Base-by-base conservation (phyloP, 2,113 vertebrate genomes). In the Atrichornis clamosus region DNA sequence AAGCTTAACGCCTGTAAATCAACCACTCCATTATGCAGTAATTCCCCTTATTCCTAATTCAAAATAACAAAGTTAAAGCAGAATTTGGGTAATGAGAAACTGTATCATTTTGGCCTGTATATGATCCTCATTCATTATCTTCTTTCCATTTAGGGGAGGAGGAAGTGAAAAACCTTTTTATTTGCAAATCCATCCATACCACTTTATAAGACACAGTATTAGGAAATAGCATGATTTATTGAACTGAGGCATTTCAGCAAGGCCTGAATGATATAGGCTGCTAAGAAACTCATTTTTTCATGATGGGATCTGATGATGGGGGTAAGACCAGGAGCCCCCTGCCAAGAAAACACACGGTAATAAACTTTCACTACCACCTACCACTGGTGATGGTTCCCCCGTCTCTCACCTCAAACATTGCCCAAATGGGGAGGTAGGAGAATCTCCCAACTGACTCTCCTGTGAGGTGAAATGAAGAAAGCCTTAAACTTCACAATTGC, bases 401-500 rank as follows among this genome's bases (percentile, higher is more conserved):
- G 84, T 79, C 83, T 60, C 79, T 82, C 75, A 52, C 88, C 84
- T 83, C 85, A 78, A 95, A 94, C 81, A 8, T 60, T 90, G 50
- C 50, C 67, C 58, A 97, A 96, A 84, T 88, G 79, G 68, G 94
- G 83, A 92, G 90, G 98, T 98, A 97, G 41, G 68, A 96, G 95
- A 88, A 97, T 97, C 96, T 99, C 98, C 98, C 97, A 91, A 97
- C 97, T 97, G 98, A 95, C 98, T 97, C 95, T 79, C 97, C 94
- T 79, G 93, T 91, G 96, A 98, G 98, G 97, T 97, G 98, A 98
- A 99, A 99, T 97, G 98, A 98, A 98, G 98, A 98, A 98, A 98
- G 98, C 98, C 98, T 99, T 98, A 99, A 99, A 99, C 98, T 98
- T 98, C 98, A 98, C 98, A 98, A 98, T 98, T 98, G 98, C 98